Evolutionary conservation across 2,113 vertebrate genomes (phyloP).

Genomic region (Phaetusa simplex): DNA sequence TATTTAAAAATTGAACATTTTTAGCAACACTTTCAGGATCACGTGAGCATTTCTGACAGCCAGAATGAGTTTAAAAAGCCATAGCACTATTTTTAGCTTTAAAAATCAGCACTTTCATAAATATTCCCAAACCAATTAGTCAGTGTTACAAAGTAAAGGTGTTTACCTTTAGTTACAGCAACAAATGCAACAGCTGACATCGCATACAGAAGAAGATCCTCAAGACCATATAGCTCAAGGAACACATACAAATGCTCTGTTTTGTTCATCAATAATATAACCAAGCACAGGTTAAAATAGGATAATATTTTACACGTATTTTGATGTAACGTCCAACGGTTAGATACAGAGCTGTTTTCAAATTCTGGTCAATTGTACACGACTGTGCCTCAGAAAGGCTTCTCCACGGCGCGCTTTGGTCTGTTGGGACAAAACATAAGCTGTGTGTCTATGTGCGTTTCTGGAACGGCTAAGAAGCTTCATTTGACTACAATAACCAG

Average conservation of each 20-base stretch:
- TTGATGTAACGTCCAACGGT: not conserved
- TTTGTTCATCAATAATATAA: not conserved
- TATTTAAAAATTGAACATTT: conserved; percentile 69
- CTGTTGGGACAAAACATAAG: accelerated
- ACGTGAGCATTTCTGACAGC: conserved; percentile 69
- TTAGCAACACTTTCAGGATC: conserved; percentile 72
- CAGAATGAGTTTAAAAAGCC: conserved; percentile 65
- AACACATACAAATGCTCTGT: not conserved
- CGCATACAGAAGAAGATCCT: not conserved
- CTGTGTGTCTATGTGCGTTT: accelerated
- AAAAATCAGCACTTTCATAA: conserved; percentile 75
- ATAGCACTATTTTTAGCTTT: conserved; percentile 70
- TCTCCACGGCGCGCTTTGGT: not conserved
- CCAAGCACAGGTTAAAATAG: not conserved
- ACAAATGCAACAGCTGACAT: conserved; percentile 31
- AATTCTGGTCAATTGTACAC: not conserved
- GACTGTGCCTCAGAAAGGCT: not conserved
- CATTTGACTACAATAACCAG: accelerated
- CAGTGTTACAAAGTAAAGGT: conserved; percentile 60
- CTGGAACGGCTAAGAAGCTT: not conserved
- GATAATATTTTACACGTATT: not conserved
- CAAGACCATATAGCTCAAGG: not conserved
- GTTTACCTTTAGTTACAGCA: conserved; percentile 63
- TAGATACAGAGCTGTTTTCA: not conserved
- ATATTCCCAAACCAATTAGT: conserved; percentile 81